Evolutionary conservation across 2,113 vertebrate species (phyloP), one percentile per base, ranked within the genome.

Genomic region (Mastomys coucha): DNA sequence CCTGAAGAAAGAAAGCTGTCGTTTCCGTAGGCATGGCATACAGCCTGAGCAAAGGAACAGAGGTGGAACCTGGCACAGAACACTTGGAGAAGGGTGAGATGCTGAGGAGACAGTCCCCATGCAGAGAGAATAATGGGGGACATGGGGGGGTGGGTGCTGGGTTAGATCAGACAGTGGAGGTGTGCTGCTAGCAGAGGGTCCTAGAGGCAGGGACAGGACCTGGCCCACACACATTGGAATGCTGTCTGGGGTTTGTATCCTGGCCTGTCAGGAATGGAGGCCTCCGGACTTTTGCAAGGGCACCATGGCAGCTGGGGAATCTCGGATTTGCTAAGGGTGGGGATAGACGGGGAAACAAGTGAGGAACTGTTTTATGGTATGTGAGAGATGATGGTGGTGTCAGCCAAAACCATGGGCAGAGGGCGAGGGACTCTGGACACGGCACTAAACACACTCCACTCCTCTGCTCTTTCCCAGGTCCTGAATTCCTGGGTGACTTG

Each of bases 351-450:
- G 67, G 70, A 72, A 80, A 45, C 26, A 26, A 81, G 39, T 42
- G 51, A 58, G 53, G 22, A 65, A 36, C 28, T 14, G 33, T 70
- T 45, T 42, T 72, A 26, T 5, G 5, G 72, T 49, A 67, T 67
- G 90, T 63, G 92, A 88, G 56, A 94, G 84, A 31, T 39, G 20
- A 75, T 45, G 4, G 67, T n/a, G n/a, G 28, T 77, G 60, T 56
- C 49, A 39, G 67, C n/a, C 76, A 26, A 78, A 65, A 95, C 73
- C 75, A 1, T 24, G 80, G 72, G 70, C 69, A 60, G 72, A 78
- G 53, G 26, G 5, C 42, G 2, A 87, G 75, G 24, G 4, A 88
- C 20, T 49, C 13, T 26, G 16, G 53, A 5, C 63, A 51, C 39
- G 7, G 1, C 11, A 17, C 70, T 9, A 2, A 39, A 84, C 36